A percentile compares a stretch with the other conserved stretches of the same genome.
phyloP scores from a whole-genome alignment of 2,113 vertebrate genomes.

The Brachyhypopomus gauderio region DNA sequence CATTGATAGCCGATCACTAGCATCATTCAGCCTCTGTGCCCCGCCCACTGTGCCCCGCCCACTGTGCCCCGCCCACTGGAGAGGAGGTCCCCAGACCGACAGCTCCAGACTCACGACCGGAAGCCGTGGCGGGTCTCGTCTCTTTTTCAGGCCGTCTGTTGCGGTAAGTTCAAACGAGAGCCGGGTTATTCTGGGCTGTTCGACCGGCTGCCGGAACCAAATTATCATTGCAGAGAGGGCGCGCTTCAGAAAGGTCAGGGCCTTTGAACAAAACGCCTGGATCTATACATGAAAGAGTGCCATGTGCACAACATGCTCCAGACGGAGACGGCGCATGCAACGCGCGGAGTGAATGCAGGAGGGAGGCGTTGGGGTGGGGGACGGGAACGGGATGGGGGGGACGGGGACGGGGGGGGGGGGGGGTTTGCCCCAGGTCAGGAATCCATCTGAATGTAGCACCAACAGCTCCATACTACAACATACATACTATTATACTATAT shows the following conservation, averaged over 20 bases:
- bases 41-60: neutral
- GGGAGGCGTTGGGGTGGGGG: too few relatives aligned
- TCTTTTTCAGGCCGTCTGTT: slow-evolving; percentile 58
- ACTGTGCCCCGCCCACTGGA: too few relatives aligned
- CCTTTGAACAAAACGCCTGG: slow-evolving; percentile 77
- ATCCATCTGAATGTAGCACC: neutral
- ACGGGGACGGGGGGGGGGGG: too few relatives aligned
- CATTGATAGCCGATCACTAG: slow-evolving; percentile 22
- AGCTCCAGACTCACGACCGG: slow-evolving; percentile 54
- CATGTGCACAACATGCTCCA: slow-evolving; percentile 63
- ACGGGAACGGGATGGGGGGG: too few relatives aligned
- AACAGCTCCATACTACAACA: too few relatives aligned
- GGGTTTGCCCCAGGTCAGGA: slow-evolving; percentile 20
- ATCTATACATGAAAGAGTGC: slow-evolving; percentile 75
- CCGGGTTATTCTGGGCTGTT: slow-evolving; percentile 11
- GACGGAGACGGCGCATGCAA: slow-evolving; percentile 60
- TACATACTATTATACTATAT: too few relatives aligned
- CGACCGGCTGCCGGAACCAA: slow-evolving; percentile 62
- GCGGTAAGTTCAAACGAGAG: neutral
- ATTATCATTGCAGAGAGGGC: slow-evolving; percentile 77
- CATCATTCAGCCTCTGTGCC: neutral
- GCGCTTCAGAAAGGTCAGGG: slow-evolving; percentile 71
- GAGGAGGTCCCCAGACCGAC: slow-evolving; percentile 32
- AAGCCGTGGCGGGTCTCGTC: slow-evolving; percentile 52
- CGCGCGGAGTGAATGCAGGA: slow-evolving; percentile 54